These are phyloP conservation scores for Platerodrilus igneus DNA, from an alignment of 2,888 invertebrate genomes.

Conservation along the genomic window DNA sequence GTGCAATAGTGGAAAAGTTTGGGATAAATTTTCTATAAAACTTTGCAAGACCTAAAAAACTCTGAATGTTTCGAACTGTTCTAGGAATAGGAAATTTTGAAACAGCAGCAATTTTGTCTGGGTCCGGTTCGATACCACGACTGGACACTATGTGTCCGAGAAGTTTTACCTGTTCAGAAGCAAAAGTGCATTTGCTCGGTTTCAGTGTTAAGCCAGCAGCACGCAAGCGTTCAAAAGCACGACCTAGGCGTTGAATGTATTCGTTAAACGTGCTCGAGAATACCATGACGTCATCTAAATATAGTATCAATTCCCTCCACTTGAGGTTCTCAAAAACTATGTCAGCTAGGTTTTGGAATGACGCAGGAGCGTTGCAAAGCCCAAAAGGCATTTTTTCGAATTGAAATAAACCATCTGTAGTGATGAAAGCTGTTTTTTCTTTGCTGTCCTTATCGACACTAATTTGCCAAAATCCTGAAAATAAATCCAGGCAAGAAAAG, in stretches of 20 bases:
- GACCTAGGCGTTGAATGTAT: conserved; percentile 19
- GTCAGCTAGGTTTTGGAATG: conserved; percentile 27
- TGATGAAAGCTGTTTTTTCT: conserved; percentile 27
- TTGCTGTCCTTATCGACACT: conserved; percentile 17
- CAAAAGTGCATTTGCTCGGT: conserved; percentile 18
- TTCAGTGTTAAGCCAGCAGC: conserved; percentile 23
- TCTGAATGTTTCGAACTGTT: conserved; percentile 9
- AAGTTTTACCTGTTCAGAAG: conserved; percentile 7
- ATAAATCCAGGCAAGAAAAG: conserved; percentile 27
- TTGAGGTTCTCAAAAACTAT: conserved; percentile 25
- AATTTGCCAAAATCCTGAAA: conserved; percentile 28
- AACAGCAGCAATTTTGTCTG: conserved; percentile 11
- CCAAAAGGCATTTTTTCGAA: conserved; percentile 31
- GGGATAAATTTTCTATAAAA: conserved; percentile 34
- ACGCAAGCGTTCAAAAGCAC: conserved; percentile 21
- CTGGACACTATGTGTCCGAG: conserved; percentile 13
- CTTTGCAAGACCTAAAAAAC: conserved; percentile 21
- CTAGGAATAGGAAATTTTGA: conserved; percentile 13
- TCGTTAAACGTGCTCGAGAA: conserved; percentile 23
- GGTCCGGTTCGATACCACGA: conserved; percentile 12
- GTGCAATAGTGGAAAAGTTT: conserved; percentile 26
- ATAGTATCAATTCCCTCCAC: conserved; percentile 26
- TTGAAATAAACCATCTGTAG: conserved; percentile 26
- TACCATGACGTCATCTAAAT: conserved; percentile 29
- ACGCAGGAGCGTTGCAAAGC: conserved; percentile 28